Conservation (phyloP, 2,888 invertebrate genomes). For the Epirrhoe tristata region DNA sequence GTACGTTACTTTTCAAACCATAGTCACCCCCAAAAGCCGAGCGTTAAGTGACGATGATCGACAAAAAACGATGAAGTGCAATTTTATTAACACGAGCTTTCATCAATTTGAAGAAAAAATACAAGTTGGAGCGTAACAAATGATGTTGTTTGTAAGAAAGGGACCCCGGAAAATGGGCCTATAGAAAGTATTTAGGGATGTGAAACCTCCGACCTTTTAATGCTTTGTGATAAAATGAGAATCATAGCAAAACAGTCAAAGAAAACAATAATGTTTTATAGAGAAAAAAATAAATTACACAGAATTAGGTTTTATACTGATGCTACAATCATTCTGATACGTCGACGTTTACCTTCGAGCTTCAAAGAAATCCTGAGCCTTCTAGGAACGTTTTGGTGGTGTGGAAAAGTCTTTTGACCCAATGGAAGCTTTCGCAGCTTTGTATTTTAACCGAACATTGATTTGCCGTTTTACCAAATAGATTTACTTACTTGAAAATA, state of each 20-base stretch:
- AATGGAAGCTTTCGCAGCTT: no score
- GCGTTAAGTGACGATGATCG: constrained; percentile 84
- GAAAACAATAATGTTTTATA: not conserved
- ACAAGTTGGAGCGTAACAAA: constrained; percentile 80
- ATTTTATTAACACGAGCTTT: constrained; percentile 83
- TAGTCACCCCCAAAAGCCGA: constrained; percentile 54
- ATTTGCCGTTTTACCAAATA: no score
- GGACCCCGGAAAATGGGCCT: constrained; percentile 63
- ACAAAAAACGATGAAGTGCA: constrained; percentile 83
- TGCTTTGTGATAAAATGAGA: not conserved
- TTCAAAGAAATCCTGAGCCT: no score
- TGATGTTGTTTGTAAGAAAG: constrained; percentile 80
- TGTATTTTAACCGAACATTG: no score
- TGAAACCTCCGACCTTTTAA: constrained; percentile 12
- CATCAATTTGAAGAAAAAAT: constrained; percentile 77
- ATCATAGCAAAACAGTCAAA: not conserved
- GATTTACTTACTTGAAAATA: no score
- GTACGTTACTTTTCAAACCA: constrained; percentile 24
- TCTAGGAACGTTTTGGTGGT: no score
- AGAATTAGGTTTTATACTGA: no score
- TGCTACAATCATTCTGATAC: no score
- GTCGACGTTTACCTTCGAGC: no score
- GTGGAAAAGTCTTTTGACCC: no score
- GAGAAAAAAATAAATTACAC: not conserved
- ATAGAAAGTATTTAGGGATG: constrained; percentile 48